These are phyloP conservation scores for Thamnophis elegans DNA, from an alignment of 2,797 vertebrate genomes.

Conservation along the genomic window DNA sequence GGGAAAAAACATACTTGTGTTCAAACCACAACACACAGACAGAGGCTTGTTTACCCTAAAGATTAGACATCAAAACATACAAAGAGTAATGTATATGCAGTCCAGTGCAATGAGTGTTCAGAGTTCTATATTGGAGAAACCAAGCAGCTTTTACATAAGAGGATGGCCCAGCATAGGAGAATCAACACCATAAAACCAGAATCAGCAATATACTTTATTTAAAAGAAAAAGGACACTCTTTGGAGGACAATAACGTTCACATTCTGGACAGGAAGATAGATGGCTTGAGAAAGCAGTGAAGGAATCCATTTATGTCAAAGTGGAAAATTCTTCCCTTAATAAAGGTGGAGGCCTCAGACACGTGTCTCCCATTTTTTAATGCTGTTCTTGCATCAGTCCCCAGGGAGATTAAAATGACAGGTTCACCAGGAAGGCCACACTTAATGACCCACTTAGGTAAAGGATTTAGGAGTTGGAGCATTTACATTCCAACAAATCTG, in stretches of 20 bases:
- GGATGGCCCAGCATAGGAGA: not conserved
- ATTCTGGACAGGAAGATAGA: not conserved
- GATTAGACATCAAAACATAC: not conserved
- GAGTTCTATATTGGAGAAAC: not conserved
- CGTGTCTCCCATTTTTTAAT: not conserved
- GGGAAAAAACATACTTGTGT: not conserved
- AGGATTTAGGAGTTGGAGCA: not conserved
- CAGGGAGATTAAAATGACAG: not conserved
- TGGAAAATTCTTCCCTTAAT: not conserved
- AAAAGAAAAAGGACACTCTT: not conserved
- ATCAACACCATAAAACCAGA: not conserved
- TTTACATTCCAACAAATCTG: not conserved
- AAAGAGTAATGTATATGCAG: not conserved
- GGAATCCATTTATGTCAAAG: not conserved
- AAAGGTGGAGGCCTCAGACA: not conserved
- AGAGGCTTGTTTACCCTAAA: not conserved
- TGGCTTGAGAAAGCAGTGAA: not conserved
- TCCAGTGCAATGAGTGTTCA: not conserved
- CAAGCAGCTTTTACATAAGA: not conserved
- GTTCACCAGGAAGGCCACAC: not conserved
- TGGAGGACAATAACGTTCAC: not conserved
- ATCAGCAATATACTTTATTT: not conserved
- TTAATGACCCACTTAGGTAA: not conserved
- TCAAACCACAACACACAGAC: not conserved
- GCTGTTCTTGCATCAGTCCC: not conserved